Conservation (phyloP, 2,888 invertebrate species). For the Erebia palarica region DNA sequence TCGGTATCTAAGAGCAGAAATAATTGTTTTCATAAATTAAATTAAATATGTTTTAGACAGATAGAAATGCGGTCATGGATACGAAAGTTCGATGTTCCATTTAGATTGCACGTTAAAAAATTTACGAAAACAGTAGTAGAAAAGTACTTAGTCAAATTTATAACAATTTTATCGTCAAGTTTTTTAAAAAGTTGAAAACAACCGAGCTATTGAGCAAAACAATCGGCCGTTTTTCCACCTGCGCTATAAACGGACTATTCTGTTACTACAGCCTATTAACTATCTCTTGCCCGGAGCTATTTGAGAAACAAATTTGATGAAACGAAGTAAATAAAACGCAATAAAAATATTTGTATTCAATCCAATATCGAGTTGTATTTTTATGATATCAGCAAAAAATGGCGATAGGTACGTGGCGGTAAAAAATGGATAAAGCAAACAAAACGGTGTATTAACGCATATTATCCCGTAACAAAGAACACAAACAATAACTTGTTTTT, state of each 20-base stretch:
- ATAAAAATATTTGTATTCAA: slow-evolving; percentile 2
- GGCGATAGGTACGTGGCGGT: not conserved
- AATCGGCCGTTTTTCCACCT: too few relatives aligned
- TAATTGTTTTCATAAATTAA: not conserved
- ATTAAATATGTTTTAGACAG: too few relatives aligned
- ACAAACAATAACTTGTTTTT: not conserved
- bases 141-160: too few relatives aligned
- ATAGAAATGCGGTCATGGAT: too few relatives aligned
- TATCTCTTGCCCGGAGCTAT: not conserved
- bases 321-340: not conserved
- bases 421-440: not conserved
- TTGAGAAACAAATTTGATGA: not conserved
- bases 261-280: too few relatives aligned
- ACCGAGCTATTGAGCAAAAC: too few relatives aligned
- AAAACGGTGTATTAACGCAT: not conserved
- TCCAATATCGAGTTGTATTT: slow-evolving; percentile 1
- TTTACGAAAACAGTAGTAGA: too few relatives aligned
- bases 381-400: not conserved
- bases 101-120: too few relatives aligned
- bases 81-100: too few relatives aligned
- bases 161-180: too few relatives aligned
- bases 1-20: not conserved
- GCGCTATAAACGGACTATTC: too few relatives aligned
- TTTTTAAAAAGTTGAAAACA: too few relatives aligned
- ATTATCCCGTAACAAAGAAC: not conserved